Evolutionary conservation across 2,797 vertebrate species (phyloP).

Genomic region (Gila robusta): DNA sequence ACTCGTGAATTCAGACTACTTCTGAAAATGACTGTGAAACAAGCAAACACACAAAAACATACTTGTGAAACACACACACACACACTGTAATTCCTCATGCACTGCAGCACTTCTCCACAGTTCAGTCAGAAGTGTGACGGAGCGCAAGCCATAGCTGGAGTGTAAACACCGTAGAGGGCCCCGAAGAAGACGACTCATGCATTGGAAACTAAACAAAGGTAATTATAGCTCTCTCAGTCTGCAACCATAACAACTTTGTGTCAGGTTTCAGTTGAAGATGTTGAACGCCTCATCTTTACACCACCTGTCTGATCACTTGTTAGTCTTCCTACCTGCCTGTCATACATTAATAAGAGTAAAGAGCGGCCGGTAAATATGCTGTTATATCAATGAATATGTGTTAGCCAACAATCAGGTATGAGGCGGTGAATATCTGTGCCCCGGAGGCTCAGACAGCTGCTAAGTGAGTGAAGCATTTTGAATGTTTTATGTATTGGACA

Average conservation of each 20-base stretch:
- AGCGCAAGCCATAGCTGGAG: slow-evolving; percentile 32
- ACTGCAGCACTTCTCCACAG: slow-evolving; percentile 48
- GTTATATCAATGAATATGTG: slow-evolving; percentile 19
- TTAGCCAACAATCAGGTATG: slow-evolving; percentile 17
- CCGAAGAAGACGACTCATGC: slow-evolving; percentile 10
- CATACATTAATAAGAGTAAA: slow-evolving; percentile 20
- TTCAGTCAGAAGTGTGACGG: slow-evolving; percentile 49
- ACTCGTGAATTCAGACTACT: slow-evolving; percentile 1
- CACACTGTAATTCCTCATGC: slow-evolving; percentile 33
- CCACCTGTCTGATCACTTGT: neutral
- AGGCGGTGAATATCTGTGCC: slow-evolving; percentile 21
- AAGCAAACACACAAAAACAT: slow-evolving; percentile 4
- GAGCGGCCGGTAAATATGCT: slow-evolving; percentile 7
- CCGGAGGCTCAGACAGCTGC: slow-evolving; percentile 27
- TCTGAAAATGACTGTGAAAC: slow-evolving; percentile 25
- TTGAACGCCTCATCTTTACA: neutral
- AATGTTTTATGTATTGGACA: slow-evolving; percentile 57
- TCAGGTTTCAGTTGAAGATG: slow-evolving; percentile 49
- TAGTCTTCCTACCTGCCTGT: neutral
- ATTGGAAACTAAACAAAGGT: slow-evolving; percentile 43
- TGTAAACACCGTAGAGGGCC: slow-evolving; percentile 45
- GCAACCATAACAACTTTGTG: slow-evolving; percentile 51
- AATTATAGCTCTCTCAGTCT: slow-evolving; percentile 52
- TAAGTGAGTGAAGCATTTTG: slow-evolving; percentile 35
- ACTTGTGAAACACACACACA: slow-evolving; percentile 12